phyloP scores from a whole-genome alignment of 2,888 invertebrate genomes.

The Tetragnatha montana region DNA sequence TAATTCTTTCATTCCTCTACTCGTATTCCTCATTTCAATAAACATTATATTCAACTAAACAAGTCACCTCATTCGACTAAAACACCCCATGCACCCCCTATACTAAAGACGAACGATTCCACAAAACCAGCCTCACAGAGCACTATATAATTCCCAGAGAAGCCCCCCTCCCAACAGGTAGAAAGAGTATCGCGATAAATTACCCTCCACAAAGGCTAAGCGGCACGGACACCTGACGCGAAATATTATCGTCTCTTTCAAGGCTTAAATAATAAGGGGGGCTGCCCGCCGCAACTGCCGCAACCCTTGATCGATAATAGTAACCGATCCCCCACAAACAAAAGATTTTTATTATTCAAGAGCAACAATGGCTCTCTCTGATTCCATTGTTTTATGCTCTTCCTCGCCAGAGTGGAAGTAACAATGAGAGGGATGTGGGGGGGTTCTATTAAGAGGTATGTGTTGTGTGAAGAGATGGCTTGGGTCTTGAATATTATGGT shows the following conservation, averaged over 20 bases:
- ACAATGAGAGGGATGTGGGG: not conserved
- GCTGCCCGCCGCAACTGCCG: constrained; percentile 37
- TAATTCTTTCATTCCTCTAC: no score
- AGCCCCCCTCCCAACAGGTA: no score
- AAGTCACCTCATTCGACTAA: no score
- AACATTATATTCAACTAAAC: no score
- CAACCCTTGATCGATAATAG: constrained; percentile 41
- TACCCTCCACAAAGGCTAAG: constrained; percentile 36
- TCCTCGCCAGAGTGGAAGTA: not conserved
- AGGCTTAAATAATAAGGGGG: not conserved
- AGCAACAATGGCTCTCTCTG: not conserved
- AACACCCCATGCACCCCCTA: no score
- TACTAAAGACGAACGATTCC: no score
- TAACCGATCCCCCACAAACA: not conserved
- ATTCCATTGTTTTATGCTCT: not conserved
- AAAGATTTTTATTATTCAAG: constrained; percentile 40
- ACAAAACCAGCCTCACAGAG: no score
- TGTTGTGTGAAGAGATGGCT: constrained; percentile 1
- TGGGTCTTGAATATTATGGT: no score
- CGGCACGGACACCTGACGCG: constrained; percentile 46
- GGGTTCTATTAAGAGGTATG: not conserved
- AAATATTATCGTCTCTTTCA: constrained; percentile 32
- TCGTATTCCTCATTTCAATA: no score
- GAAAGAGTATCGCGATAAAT: constrained; percentile 32
- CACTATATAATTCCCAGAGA: no score